phyloP scores from a whole-genome alignment of 2,888 invertebrate species.

The Polyommatus iphigenia region DNA sequence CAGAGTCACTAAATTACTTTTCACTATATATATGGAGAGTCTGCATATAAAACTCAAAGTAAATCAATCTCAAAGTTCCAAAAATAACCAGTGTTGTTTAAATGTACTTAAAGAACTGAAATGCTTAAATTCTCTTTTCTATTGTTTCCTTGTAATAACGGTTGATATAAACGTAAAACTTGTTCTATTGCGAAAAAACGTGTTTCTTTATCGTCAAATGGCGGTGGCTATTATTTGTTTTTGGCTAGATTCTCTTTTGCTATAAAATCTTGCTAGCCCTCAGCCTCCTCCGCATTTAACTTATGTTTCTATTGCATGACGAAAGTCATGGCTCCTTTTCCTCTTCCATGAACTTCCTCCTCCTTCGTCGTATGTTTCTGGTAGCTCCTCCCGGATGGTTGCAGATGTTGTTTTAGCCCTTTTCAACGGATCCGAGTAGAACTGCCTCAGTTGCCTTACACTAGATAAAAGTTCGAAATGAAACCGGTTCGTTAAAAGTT shows the following conservation, averaged over 20 bases:
- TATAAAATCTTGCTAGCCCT: slow-evolving; percentile 73
- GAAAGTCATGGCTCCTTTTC: slow-evolving; percentile 62
- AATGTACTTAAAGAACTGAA: slow-evolving; percentile 77
- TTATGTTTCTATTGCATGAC: slow-evolving; percentile 63
- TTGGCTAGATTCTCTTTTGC: slow-evolving; percentile 67
- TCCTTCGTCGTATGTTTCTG: slow-evolving; percentile 57
- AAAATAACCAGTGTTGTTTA: slow-evolving; percentile 81
- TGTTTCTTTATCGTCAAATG: slow-evolving; percentile 81
- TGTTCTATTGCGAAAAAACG: slow-evolving; percentile 82
- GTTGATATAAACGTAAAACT: slow-evolving; percentile 81
- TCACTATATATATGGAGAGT: slow-evolving; percentile 77
- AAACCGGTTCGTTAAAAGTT: slow-evolving; percentile 73
- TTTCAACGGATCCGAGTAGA: slow-evolving; percentile 70
- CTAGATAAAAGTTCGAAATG: slow-evolving; percentile 72
- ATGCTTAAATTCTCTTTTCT: slow-evolving; percentile 78
- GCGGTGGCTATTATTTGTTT: slow-evolving; percentile 69
- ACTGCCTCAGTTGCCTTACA: slow-evolving; percentile 76
- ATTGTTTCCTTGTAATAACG: slow-evolving; percentile 79
- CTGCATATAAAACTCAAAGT: slow-evolving; percentile 75
- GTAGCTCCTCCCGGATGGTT: slow-evolving; percentile 74
- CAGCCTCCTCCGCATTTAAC: slow-evolving; percentile 75
- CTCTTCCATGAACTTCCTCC: slow-evolving; percentile 60
- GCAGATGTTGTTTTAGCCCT: slow-evolving; percentile 70
- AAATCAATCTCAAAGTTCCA: slow-evolving; percentile 77
- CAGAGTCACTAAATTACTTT: slow-evolving; percentile 76